A percentile compares a stretch with the other conserved stretches of the same genome.
phyloP scores from a whole-genome alignment of 2,797 vertebrate genomes.

The Cheirogaleus major region DNA sequence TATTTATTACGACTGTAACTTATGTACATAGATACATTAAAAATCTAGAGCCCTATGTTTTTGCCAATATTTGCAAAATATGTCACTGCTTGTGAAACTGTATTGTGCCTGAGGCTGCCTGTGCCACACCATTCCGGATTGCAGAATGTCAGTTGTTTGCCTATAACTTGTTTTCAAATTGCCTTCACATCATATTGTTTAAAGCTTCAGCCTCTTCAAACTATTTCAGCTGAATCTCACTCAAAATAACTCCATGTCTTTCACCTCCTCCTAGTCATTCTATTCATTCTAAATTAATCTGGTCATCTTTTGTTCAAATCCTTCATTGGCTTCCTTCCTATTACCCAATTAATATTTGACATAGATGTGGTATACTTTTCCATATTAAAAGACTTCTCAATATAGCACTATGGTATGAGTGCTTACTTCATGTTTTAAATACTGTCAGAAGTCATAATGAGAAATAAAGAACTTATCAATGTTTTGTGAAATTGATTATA shows the following conservation, averaged over 20 bases:
- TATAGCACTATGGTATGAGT: background rate
- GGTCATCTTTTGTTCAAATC: background rate
- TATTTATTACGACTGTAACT: background rate
- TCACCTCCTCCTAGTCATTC: background rate
- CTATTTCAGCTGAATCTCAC: background rate
- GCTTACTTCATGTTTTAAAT: slow-evolving; percentile 20
- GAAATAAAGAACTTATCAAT: background rate
- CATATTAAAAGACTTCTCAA: background rate
- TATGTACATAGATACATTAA: background rate
- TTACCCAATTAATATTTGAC: background rate
- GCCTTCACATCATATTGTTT: background rate
- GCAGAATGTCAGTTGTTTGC: background rate
- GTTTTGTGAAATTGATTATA: background rate
- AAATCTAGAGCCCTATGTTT: background rate
- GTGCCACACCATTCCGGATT: background rate
- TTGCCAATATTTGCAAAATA: background rate
- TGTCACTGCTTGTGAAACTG: background rate
- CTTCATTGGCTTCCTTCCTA: background rate
- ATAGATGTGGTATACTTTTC: background rate
- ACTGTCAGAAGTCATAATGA: slow-evolving; percentile 5
- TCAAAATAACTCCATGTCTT: background rate
- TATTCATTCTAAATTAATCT: background rate
- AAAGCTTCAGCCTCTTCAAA: background rate
- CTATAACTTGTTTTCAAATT: background rate
- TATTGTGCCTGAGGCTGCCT: background rate